Conservation (phyloP, 2,888 invertebrate species). For the Taenaris catops region DNA sequence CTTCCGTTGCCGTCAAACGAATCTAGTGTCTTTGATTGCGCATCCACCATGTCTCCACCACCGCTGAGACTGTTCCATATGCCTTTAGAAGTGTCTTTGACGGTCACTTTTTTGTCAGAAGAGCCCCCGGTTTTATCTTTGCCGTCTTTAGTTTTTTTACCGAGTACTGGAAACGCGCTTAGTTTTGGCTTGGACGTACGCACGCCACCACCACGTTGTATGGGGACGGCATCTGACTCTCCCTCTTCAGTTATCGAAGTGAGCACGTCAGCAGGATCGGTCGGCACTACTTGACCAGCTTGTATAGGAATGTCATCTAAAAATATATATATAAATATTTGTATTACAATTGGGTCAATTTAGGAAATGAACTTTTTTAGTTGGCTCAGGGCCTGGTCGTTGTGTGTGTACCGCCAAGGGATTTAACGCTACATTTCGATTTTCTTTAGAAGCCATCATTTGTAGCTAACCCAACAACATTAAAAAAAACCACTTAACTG, state of each 20-base stretch:
- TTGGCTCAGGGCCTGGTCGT: too few relatives aligned
- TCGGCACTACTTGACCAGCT: slow-evolving; percentile 81
- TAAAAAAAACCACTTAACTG: too few relatives aligned
- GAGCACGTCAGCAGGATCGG: slow-evolving; percentile 78
- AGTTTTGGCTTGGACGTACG: slow-evolving; percentile 82
- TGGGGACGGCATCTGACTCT: slow-evolving; percentile 71
- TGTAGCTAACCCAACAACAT: too few relatives aligned
- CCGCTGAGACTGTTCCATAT: slow-evolving; percentile 67
- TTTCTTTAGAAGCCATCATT: too few relatives aligned
- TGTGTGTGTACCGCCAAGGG: too few relatives aligned
- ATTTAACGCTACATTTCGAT: too few relatives aligned
- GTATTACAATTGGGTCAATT: too few relatives aligned
- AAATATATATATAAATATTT: too few relatives aligned
- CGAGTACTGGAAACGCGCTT: slow-evolving; percentile 80
- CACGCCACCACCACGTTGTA: slow-evolving; percentile 70
- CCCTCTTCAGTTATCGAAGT: slow-evolving; percentile 85
- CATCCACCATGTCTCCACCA: slow-evolving; percentile 68
- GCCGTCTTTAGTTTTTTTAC: slow-evolving; percentile 81
- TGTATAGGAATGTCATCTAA: slow-evolving; percentile 94
- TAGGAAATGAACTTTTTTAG: too few relatives aligned
- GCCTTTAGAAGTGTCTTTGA: slow-evolving; percentile 69
- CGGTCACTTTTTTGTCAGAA: slow-evolving; percentile 63
- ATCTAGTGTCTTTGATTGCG: slow-evolving; percentile 65
- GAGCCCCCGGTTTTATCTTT: slow-evolving; percentile 60
- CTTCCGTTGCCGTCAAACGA: slow-evolving; percentile 58